These are phyloP conservation scores for Pseudochromis fuscus DNA, from an alignment of 2,797 vertebrate genomes.

Conservation along the genomic window DNA sequence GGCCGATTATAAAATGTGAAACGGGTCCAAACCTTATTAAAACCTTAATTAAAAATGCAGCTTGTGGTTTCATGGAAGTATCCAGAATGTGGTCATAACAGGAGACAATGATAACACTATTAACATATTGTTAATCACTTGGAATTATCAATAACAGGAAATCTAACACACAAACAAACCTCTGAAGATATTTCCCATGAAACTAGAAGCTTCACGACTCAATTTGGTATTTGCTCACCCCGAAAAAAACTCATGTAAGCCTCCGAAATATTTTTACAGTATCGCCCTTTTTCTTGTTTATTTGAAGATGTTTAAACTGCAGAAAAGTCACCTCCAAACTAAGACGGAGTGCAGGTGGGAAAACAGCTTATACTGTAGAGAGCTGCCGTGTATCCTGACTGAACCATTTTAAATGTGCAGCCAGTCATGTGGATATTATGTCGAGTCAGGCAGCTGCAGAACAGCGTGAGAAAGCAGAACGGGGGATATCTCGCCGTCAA, in stretches of 20 bases:
- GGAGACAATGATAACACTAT: not conserved
- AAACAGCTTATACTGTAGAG: constrained; percentile 31
- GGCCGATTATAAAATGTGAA: constrained; percentile 22
- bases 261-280: no score
- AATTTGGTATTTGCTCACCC: no score
- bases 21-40: constrained; percentile 20
- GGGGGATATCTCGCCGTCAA: constrained; percentile 53
- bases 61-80: not conserved
- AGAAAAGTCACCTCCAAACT: constrained; percentile 28
- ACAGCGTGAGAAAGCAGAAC: constrained; percentile 48
- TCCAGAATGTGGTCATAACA: not conserved
- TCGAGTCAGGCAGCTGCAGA: constrained; percentile 71
- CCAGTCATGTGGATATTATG: constrained; percentile 66
- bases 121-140: not conserved
- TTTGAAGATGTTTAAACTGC: constrained; percentile 2
- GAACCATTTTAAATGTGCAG: constrained; percentile 58
- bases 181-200: no score
- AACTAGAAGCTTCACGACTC: not conserved
- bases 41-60: constrained; percentile 23
- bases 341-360: constrained; percentile 15
- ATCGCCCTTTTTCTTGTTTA: not conserved
- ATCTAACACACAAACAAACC: no score
- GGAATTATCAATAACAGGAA: not conserved
- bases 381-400: constrained; percentile 48
- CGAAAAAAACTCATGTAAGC: no score